Evolutionary conservation across 2,888 invertebrate genomes (phyloP).

Genomic region (Oeneis ivallda): DNA sequence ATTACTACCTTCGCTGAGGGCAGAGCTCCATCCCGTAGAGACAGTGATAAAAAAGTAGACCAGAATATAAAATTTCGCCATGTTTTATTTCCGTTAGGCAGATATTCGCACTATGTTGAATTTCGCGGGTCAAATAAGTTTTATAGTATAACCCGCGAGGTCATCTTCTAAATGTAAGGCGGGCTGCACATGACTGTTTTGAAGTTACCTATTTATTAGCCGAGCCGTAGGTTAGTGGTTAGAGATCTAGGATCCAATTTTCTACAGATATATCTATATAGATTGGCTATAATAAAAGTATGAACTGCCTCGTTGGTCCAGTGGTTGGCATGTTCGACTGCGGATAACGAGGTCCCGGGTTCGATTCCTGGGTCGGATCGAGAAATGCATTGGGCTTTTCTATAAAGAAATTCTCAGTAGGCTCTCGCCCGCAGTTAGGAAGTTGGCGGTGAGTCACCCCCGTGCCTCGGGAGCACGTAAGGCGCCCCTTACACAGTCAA

Average conservation of each 20-base stretch:
- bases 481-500: no score
- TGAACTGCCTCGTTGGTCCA: no score
- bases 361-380: no score
- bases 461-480: no score
- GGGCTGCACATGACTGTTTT: background rate
- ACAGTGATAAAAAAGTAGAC: slow-evolving; percentile 38
- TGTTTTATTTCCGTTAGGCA: slow-evolving; percentile 55
- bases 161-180: slow-evolving; percentile 59
- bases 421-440: no score
- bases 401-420: no score
- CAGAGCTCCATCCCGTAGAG: slow-evolving; percentile 46
- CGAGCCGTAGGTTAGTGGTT: background rate
- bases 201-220: background rate
- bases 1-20: slow-evolving; percentile 64
- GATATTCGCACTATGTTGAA: slow-evolving; percentile 47
- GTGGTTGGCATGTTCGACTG: no score
- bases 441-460: no score
- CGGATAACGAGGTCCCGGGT: no score
- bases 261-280: no score
- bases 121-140: slow-evolving; percentile 58
- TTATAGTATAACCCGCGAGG: slow-evolving; percentile 72
- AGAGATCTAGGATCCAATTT: background rate
- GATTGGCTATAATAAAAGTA: no score
- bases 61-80: slow-evolving; percentile 45
- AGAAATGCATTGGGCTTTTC: no score